A percentile compares a stretch with the other conserved stretches of the same genome.
Evolutionary conservation across 2,113 vertebrate genomes (phyloP).

Genomic region (Dipodomys merriami): DNA sequence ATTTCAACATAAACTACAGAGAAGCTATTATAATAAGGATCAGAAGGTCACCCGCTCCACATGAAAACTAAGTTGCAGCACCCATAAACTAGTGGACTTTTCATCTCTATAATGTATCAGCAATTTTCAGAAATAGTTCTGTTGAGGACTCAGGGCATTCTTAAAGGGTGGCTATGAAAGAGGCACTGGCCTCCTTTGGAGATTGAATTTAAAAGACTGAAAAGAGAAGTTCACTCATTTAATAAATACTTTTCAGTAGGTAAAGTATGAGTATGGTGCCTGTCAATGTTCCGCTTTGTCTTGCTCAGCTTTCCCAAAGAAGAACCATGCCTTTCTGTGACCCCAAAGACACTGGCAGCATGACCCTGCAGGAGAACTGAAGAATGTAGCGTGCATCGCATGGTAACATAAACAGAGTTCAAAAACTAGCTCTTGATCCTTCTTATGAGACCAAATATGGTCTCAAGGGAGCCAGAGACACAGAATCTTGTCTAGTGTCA

Average conservation of each 20-base stretch:
- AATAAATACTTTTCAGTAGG: neutral
- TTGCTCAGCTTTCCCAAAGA: neutral
- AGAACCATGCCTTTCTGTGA: neutral
- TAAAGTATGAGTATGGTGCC: neutral
- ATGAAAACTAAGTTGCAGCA: neutral
- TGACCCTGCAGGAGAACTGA: accelerated
- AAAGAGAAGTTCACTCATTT: neutral
- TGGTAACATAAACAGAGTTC: too few relatives aligned
- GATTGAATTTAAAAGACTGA: neutral
- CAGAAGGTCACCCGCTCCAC: neutral
- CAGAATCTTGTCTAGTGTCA: neutral
- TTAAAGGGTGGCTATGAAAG: neutral
- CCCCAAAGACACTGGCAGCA: neutral
- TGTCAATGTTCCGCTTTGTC: neutral
- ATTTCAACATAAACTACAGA: neutral
- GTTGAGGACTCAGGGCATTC: neutral
- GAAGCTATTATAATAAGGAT: neutral
- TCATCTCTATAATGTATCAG: neutral
- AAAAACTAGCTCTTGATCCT: neutral
- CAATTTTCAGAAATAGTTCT: neutral
- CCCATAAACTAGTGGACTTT: neutral
- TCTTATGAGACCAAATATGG: neutral
- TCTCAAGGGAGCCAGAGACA: neutral
- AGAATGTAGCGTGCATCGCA: neutral
- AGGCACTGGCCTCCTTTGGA: neutral